Evolutionary conservation across 2,113 vertebrate species (phyloP).

Genomic region (Anser cygnoides): DNA sequence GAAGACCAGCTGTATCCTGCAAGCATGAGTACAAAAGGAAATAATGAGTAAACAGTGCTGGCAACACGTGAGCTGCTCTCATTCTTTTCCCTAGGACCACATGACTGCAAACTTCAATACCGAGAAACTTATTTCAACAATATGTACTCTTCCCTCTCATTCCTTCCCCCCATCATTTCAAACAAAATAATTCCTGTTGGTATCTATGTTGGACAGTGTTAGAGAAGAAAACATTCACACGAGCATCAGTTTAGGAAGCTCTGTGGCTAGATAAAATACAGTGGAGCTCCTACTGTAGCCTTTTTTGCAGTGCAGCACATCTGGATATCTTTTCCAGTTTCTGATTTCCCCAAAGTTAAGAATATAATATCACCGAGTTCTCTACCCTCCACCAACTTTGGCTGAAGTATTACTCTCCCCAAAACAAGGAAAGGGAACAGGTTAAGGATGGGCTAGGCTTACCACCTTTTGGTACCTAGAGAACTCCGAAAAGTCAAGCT

Average conservation of each 20-base stretch:
- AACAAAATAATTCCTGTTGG: not conserved
- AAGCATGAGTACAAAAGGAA: not conserved
- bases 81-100: not conserved
- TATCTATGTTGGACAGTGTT: not conserved
- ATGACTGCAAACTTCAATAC: not conserved
- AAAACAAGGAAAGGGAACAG: not conserved
- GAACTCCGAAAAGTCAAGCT: not conserved
- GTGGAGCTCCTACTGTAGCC: not conserved
- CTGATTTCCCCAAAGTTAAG: not conserved
- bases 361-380: not conserved
- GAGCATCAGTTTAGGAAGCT: not conserved
- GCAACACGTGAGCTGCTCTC: not conserved
- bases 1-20: not conserved
- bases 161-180: not conserved
- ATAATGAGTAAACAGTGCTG: not conserved
- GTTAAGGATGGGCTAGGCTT: not conserved
- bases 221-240: not conserved
- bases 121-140: not conserved
- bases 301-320: not conserved
- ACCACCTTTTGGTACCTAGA: not conserved
- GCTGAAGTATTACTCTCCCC: not conserved
- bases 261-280: not conserved
- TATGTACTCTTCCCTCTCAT: not conserved
- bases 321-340: not conserved
- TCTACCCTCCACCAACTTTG: not conserved